A percentile compares a stretch with the other conserved stretches of the same genome.
phyloP scores from a whole-genome alignment of 1,140 invertebrate genomes.

The Ericerus pela region DNA sequence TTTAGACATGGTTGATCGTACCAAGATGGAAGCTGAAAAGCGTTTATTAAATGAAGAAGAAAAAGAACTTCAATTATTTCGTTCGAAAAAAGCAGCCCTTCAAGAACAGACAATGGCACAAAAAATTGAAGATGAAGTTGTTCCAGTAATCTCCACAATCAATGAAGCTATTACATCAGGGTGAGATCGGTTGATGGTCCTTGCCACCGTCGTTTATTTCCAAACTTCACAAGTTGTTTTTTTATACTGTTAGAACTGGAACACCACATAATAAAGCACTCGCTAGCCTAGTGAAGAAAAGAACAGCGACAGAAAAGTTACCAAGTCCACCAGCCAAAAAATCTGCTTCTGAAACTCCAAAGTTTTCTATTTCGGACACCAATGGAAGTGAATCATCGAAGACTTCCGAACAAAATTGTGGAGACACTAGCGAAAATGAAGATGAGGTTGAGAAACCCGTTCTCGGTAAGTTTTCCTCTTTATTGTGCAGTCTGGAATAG shows the following conservation, averaged over 20 bases:
- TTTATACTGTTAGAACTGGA: background rate
- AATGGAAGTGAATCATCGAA: background rate
- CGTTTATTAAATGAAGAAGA: slow-evolving; percentile 66
- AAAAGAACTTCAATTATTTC: slow-evolving; percentile 65
- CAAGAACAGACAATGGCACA: slow-evolving; percentile 29
- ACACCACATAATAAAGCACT: background rate
- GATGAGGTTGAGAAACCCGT: no score
- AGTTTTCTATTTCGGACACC: background rate
- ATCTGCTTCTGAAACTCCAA: background rate
- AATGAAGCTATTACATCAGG: background rate
- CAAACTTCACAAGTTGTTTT: no score
- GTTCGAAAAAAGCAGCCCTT: slow-evolving; percentile 57
- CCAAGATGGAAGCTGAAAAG: slow-evolving; percentile 65
- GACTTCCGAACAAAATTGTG: background rate
- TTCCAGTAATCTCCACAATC: background rate
- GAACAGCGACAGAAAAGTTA: background rate
- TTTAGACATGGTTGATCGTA: slow-evolving; percentile 71
- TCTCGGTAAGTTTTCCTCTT: no score
- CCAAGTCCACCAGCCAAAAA: background rate
- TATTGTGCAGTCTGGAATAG: no score
- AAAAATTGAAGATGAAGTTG: background rate
- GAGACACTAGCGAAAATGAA: no score
- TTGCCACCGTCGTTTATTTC: background rate
- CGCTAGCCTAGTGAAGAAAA: background rate
- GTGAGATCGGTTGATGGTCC: background rate